phyloP scores from a whole-genome alignment of 2,888 invertebrate genomes.

The Megamerina dolium region DNA sequence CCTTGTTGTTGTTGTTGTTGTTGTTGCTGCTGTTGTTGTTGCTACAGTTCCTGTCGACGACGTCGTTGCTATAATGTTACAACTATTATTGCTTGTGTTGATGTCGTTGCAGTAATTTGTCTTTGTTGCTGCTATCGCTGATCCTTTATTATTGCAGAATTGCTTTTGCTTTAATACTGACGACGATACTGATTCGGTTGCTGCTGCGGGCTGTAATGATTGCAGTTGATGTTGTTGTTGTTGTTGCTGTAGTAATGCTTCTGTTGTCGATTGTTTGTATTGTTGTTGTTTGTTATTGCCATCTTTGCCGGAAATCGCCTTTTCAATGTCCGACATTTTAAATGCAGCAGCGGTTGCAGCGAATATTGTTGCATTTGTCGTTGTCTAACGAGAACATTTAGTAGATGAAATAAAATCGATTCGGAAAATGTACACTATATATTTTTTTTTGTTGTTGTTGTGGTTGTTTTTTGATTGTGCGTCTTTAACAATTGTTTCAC shows the following conservation, averaged over 20 bases:
- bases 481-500: too few species aligned
- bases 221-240: conserved; percentile 13
- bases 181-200: conserved; percentile 11
- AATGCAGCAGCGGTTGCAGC: conserved; percentile 31
- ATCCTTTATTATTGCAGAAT: conserved; percentile 17
- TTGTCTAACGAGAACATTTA: conserved; percentile 27
- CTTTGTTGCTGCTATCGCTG: neutral
- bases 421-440: too few species aligned
- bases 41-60: neutral
- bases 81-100: neutral
- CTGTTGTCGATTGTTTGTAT: neutral
- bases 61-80: neutral
- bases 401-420: too few species aligned
- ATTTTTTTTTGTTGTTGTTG: conserved; percentile 4
- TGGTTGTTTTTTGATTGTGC: conserved; percentile 5
- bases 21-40: conserved; percentile 12
- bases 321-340: conserved; percentile 51
- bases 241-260: conserved; percentile 6
- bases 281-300: conserved; percentile 23
- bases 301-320: conserved; percentile 41
- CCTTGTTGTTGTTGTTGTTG: conserved; percentile 8
- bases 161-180: conserved; percentile 8
- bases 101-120: neutral
- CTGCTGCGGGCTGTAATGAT: conserved; percentile 9
- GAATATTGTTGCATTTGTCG: conserved; percentile 27